Evolutionary conservation across 2,888 invertebrate species (phyloP), one percentile per base, ranked within the genome.

Genomic region (Cheilosia soror): DNA sequence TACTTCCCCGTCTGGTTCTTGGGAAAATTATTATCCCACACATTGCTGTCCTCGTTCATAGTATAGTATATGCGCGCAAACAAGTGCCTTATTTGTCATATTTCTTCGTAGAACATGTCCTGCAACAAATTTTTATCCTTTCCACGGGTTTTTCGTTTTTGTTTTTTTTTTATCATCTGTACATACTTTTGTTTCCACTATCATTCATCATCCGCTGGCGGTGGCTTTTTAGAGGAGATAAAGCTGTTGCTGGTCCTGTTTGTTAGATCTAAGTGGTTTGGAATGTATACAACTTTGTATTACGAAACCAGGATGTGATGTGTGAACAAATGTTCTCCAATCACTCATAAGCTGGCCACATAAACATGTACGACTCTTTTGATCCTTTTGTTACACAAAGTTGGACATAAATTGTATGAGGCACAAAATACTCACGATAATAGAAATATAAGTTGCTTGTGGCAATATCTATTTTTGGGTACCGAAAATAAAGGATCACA

Each of bases 81-180:
- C 83, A 84, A 75, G 79, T 69, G 57, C 40, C 83, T 69, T 79
- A 79, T 84, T 84, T 84, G 79, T 84, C 83, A 84, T 84, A 75
- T 69, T 69, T 69, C 63, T 69, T 75, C 75, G 65, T 53, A 25
- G 53, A 69, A 40, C 65, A 69, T 73, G 69, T 78, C 83, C 66
- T 78, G 77, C 69, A 68, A 78, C 73, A 47, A 79, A 57, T 63
- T 49, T 60, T 15, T 53, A 55, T 65, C 33, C 15, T 44, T 63
- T 44, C 25, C 55, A 31, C 9, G 15, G 44, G n/a, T 42, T 42
- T 13, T 27, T 25, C 15, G 37, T 29, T 27, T 15, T 68, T 27
- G 15, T 27, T 37, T 27, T 53, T 53, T 33, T 40, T 44, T 37
- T 49, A 57, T 66, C 25, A 55, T 51, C 29, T 31, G 51, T 57